Conservation (phyloP, 2,797 vertebrate genomes). For the Tympanoctomys barrerae region DNA sequence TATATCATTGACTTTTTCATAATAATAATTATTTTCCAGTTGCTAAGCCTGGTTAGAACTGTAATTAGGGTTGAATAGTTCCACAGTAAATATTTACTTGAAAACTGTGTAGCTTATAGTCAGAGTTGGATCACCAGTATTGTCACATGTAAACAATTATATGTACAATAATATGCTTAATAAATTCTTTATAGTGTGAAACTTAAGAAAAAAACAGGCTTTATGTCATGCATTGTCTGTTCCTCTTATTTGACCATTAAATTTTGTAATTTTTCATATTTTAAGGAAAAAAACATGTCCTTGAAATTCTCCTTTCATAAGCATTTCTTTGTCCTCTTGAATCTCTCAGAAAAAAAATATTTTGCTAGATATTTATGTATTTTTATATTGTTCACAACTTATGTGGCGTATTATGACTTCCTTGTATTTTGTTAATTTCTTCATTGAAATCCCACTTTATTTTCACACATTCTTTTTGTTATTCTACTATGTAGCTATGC, state of each 20-base stretch:
- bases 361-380: constrained; percentile 25
- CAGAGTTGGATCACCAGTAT: background rate
- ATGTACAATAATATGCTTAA: background rate
- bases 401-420: background rate
- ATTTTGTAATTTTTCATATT: constrained; percentile 38
- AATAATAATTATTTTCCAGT: background rate
- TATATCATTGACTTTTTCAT: constrained; percentile 29
- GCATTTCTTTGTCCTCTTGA: background rate
- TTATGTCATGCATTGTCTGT: background rate
- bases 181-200: constrained; percentile 42
- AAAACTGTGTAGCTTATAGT: constrained; percentile 45
- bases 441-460: constrained; percentile 5
- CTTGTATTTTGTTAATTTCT: constrained; percentile 49
- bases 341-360: background rate
- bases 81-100: constrained; percentile 52
- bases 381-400: constrained; percentile 54
- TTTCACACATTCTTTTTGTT: constrained; percentile 11
- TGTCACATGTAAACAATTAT: background rate
- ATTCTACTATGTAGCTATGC: background rate
- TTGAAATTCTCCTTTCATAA: background rate
- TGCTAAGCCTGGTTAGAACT: constrained; percentile 32
- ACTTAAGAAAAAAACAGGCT: constrained; percentile 30
- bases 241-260: constrained; percentile 50
- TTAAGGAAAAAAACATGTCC: background rate
- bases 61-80: constrained; percentile 13